Evolutionary conservation across 1,140 invertebrate genomes (phyloP).

Genomic region (Dryas iulia): DNA sequence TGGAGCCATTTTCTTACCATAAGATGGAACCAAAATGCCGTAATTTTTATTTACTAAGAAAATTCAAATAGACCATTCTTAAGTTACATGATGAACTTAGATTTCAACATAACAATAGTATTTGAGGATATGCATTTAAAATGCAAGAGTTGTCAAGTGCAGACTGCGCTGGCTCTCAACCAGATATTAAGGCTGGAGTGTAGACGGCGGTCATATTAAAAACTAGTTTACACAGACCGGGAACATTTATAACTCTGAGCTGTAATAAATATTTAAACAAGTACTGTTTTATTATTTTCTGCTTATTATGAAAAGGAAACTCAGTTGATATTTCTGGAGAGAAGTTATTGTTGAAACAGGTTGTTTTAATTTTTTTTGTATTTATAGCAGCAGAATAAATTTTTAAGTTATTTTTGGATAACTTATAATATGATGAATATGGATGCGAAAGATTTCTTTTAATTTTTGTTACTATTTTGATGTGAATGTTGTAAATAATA

Average conservation of each 20-base stretch:
- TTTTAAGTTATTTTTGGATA: too few species aligned
- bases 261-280: slow-evolving; percentile 8
- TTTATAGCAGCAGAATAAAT: neutral
- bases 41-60: too few species aligned
- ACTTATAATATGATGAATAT: too few species aligned
- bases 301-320: neutral
- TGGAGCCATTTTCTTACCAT: too few species aligned
- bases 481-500: too few species aligned
- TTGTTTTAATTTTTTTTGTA: neutral
- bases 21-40: too few species aligned
- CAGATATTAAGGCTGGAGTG: slow-evolving; percentile 6
- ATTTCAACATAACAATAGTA: slow-evolving; percentile 2
- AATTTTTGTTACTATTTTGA: too few species aligned
- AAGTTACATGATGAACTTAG: too few species aligned
- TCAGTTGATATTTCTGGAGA: neutral
- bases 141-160: slow-evolving; percentile 13
- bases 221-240: neutral
- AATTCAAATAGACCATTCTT: too few species aligned
- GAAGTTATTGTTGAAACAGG: neutral
- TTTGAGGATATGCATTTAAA: slow-evolving; percentile 11
- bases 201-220: slow-evolving; percentile 8
- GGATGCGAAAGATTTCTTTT: too few species aligned
- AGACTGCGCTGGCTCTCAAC: slow-evolving; percentile 5
- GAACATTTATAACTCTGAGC: neutral
- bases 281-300: neutral